phyloP scores from a whole-genome alignment of 2,888 invertebrate genomes.

The Melieria crassipennis region DNA sequence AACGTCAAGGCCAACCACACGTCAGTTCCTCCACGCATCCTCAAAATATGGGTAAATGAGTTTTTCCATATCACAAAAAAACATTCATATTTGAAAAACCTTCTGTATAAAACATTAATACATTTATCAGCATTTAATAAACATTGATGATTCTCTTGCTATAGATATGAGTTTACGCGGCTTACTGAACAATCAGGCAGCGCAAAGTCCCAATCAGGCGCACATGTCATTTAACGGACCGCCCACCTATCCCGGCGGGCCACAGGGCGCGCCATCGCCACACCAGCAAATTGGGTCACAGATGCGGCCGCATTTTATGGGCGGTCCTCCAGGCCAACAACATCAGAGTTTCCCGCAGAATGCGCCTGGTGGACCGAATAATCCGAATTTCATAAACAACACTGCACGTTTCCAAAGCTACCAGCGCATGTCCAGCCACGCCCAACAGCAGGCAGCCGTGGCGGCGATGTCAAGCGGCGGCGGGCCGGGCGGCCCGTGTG shows the following conservation, averaged over 20 bases:
- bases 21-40: slow-evolving; percentile 75
- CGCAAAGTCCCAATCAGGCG: slow-evolving; percentile 63
- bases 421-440: slow-evolving; percentile 68
- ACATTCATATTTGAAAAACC: background rate
- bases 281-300: slow-evolving; percentile 62
- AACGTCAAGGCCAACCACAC: slow-evolving; percentile 69
- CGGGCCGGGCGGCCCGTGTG: slow-evolving; percentile 43
- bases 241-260: slow-evolving; percentile 63
- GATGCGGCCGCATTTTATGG: slow-evolving; percentile 65
- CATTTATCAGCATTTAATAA: background rate
- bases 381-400: slow-evolving; percentile 66
- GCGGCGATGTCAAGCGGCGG: slow-evolving; percentile 60
- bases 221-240: slow-evolving; percentile 64
- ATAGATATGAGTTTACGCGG: slow-evolving; percentile 66
- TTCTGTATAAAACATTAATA: background rate
- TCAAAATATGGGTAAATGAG: slow-evolving; percentile 68
- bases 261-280: slow-evolving; percentile 62
- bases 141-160: background rate
- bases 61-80: background rate
- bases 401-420: slow-evolving; percentile 63
- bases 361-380: slow-evolving; percentile 63
- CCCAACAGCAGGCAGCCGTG: slow-evolving; percentile 69
- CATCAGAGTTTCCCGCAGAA: slow-evolving; percentile 63
- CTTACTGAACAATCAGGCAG: slow-evolving; percentile 65
- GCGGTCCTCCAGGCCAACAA: slow-evolving; percentile 62